These are phyloP conservation scores for Petrocephalus microphthalmus DNA, from an alignment of 2,113 vertebrate genomes.

Conservation along the genomic window DNA sequence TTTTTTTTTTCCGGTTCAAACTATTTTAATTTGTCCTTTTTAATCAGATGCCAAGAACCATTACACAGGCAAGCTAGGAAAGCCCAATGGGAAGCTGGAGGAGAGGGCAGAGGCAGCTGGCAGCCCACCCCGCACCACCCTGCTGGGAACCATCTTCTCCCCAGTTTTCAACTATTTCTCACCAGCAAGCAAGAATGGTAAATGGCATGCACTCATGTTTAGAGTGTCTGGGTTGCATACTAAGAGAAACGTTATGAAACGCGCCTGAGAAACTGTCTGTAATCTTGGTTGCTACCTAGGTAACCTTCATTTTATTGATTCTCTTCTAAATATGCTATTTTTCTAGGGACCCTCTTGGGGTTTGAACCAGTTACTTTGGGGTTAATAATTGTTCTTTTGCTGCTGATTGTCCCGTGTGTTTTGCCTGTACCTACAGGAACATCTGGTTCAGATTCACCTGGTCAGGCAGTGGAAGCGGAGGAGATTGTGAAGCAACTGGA, in stretches of 20 bases:
- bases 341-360: neutral
- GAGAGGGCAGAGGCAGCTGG: conserved; percentile 64
- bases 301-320: neutral
- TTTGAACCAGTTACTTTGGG: neutral
- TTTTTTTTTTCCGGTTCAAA: neutral
- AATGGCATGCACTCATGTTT: neutral
- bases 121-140: conserved; percentile 82
- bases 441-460: conserved; percentile 84
- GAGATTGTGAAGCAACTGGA: conserved; percentile 94
- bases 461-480: conserved; percentile 86
- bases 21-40: conserved; percentile 26
- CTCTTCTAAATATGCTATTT: neutral
- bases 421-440: conserved; percentile 59
- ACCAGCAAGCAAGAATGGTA: conserved; percentile 94
- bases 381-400: neutral
- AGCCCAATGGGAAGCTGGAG: conserved; percentile 86
- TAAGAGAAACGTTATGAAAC: neutral
- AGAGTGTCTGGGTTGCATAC: neutral
- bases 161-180: conserved; percentile 98
- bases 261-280: neutral
- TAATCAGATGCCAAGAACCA: conserved; percentile 78
- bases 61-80: conserved; percentile 81
- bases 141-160: conserved; percentile 94
- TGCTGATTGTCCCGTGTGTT: neutral
- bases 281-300: neutral